Evolutionary conservation across 2,888 invertebrate species (phyloP).

Genomic region (Leptura quadrifasciata): DNA sequence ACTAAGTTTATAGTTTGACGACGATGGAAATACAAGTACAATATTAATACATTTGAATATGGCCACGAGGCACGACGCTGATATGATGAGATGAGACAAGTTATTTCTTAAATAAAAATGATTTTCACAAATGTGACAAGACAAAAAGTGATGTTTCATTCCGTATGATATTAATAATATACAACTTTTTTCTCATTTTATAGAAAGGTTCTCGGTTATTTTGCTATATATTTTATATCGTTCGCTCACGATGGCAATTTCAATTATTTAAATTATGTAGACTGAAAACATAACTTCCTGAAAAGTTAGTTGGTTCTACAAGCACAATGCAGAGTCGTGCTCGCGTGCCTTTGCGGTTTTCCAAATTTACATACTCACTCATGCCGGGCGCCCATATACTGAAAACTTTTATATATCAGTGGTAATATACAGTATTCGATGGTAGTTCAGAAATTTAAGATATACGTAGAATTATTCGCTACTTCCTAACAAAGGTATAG

Average conservation of each 20-base stretch:
- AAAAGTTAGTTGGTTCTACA: constrained; percentile 16
- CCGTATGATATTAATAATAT: background rate
- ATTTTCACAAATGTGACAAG: background rate
- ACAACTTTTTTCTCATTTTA: background rate
- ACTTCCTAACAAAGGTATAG: no score
- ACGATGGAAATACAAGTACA: no score
- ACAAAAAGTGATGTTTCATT: no score
- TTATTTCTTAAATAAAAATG: background rate
- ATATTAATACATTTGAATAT: no score
- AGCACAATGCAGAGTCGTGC: constrained; percentile 18
- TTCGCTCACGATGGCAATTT: background rate
- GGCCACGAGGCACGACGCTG: no score
- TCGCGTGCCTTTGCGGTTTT: constrained; percentile 15
- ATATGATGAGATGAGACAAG: no score
- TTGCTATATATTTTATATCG: constrained; percentile 9
- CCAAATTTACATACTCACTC: constrained; percentile 27
- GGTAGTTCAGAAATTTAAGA: no score
- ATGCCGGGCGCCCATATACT: background rate
- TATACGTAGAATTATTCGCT: no score
- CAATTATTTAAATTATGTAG: constrained; percentile 29
- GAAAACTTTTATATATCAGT: background rate
- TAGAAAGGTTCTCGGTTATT: background rate
- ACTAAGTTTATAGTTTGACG: no score
- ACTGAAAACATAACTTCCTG: constrained; percentile 25
- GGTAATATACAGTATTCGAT: no score